These are phyloP conservation scores for Gallinago paraguaiae DNA, from an alignment of 2,113 vertebrate species.

Conservation along the genomic window DNA sequence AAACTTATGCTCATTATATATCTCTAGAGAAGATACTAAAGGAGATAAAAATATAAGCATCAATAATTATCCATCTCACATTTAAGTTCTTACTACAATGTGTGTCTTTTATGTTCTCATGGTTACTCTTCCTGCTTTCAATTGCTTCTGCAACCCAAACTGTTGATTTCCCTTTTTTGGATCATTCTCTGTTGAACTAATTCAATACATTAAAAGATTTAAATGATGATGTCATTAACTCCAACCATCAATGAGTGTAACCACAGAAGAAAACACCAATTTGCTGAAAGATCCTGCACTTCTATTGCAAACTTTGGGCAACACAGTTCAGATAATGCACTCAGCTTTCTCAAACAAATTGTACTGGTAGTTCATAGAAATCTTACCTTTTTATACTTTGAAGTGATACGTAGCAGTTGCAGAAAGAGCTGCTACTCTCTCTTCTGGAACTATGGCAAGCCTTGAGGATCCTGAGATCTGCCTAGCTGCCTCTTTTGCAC, in stretches of 20 bases:
- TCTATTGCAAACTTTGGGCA: not conserved
- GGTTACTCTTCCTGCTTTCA: conserved; percentile 19
- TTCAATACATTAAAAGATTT: conserved; percentile 7
- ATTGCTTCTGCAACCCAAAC: not conserved
- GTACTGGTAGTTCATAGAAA: not conserved
- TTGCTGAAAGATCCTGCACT: not conserved
- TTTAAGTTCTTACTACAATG: conserved; percentile 2
- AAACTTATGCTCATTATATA: not conserved
- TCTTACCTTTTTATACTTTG: conserved; percentile 73
- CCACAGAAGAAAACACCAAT: not conserved
- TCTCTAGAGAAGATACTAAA: not conserved
- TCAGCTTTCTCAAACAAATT: not conserved
- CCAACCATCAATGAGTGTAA: not conserved
- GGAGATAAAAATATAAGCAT: not conserved
- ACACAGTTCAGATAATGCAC: not conserved
- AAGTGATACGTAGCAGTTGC: conserved; percentile 10
- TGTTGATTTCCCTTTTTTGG: not conserved
- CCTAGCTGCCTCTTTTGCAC: conserved; percentile 43
- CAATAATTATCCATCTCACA: not conserved
- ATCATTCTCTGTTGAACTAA: not conserved
- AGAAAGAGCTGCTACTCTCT: conserved; percentile 14
- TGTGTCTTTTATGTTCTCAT: not conserved
- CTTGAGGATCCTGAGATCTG: conserved; percentile 71
- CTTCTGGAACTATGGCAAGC: conserved; percentile 45
- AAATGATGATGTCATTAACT: conserved; percentile 8